Evolutionary conservation across 2,797 vertebrate species (phyloP).

Genomic region (Sebastes ruberrimus): DNA sequence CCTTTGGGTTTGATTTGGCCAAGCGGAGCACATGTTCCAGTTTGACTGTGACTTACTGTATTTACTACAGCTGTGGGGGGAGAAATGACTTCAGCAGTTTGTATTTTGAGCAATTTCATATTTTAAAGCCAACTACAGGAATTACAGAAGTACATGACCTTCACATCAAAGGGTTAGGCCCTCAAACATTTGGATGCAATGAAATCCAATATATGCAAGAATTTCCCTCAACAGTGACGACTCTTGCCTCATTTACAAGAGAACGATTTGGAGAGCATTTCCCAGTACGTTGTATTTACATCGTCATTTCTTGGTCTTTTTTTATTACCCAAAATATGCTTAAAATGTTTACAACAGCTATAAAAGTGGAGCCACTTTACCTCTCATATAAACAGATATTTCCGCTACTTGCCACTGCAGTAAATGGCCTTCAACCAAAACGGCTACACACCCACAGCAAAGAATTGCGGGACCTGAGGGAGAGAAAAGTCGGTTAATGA

Average conservation of each 20-base stretch:
- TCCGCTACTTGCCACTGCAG: conserved; percentile 57
- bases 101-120: conserved; percentile 55
- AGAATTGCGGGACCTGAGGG: conserved; percentile 43
- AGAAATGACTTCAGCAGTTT: conserved; percentile 64
- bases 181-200: conserved; percentile 39
- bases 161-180: conserved; percentile 24
- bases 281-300: conserved; percentile 23
- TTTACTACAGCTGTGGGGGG: conserved; percentile 70
- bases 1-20: conserved; percentile 54
- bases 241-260: conserved; percentile 2
- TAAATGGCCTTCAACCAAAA: conserved; percentile 34
- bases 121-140: conserved; percentile 34
- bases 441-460: conserved; percentile 5
- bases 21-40: conserved; percentile 61
- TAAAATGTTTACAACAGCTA: conserved; percentile 68
- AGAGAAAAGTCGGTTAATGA: conserved; percentile 22
- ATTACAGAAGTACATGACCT: conserved; percentile 1
- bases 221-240: conserved; percentile 9
- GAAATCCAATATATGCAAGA: conserved; percentile 9
- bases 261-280: not conserved
- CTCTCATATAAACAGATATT: conserved; percentile 68
- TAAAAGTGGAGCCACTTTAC: conserved; percentile 52
- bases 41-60: conserved; percentile 61
- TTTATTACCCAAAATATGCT: conserved; percentile 34
- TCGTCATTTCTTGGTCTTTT: conserved; percentile 19